A percentile compares a stretch with the other conserved stretches of the same genome.
Conservation (phyloP, 2,113 vertebrate genomes). For the Erythrolamprus reginae region DNA sequence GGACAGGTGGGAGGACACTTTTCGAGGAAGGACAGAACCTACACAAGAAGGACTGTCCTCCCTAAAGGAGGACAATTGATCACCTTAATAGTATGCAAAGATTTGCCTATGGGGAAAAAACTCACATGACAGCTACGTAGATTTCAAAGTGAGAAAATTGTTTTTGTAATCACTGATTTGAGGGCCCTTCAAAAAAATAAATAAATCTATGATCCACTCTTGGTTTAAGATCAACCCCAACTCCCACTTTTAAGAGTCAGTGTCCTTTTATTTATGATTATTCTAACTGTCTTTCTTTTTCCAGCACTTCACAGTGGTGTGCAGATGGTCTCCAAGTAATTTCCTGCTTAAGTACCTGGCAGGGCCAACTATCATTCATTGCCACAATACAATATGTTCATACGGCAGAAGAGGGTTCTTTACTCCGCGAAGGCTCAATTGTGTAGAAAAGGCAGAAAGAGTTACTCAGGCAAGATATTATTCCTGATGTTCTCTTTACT, state of each 20-base stretch:
- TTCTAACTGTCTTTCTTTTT: neutral
- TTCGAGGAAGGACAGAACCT: too few species aligned
- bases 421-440: neutral
- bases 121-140: slow-evolving; percentile 48
- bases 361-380: neutral
- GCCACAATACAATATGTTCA: neutral
- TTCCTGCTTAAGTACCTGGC: neutral
- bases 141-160: slow-evolving; percentile 54
- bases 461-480: neutral
- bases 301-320: neutral
- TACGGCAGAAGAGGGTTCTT: neutral
- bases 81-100: too few species aligned
- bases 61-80: too few species aligned
- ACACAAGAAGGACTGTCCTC: too few species aligned
- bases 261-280: neutral
- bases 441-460: neutral
- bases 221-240: slow-evolving; percentile 19
- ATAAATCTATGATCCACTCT: neutral
- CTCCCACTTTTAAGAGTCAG: slow-evolving; percentile 2
- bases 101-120: slow-evolving; percentile 46
- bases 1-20: too few species aligned
- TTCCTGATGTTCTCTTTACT: neutral
- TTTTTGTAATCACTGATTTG: neutral
- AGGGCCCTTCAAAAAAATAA: slow-evolving; percentile 54
- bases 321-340: neutral